These are phyloP conservation scores for Trachelus troglodyta DNA, from an alignment of 2,888 invertebrate genomes.

Conservation along the genomic window DNA sequence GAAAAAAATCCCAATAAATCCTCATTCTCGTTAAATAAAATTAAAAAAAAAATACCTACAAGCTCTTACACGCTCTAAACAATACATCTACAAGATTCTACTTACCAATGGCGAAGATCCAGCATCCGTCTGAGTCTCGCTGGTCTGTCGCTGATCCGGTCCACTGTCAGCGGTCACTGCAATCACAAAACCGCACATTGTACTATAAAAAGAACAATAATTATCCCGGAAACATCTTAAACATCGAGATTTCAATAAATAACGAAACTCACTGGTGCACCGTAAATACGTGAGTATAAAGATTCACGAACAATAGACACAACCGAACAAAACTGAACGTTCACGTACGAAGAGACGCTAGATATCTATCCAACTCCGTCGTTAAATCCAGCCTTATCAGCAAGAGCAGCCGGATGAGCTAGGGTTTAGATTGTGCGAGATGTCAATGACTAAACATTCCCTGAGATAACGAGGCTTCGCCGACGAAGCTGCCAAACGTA, in stretches of 20 bases:
- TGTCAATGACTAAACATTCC: not conserved
- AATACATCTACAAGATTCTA: conserved; percentile 10
- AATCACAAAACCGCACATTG: conserved; percentile 16
- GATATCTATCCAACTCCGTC: conserved; percentile 3
- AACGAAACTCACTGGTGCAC: not conserved
- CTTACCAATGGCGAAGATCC: conserved; percentile 54
- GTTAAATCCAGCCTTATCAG: not conserved
- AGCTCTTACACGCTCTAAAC: not conserved
- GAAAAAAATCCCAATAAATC: not conserved
- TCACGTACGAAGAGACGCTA: not conserved
- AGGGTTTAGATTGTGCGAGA: not conserved
- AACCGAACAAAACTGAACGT: not conserved
- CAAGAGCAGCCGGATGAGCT: not conserved
- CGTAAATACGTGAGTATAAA: not conserved
- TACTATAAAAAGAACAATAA: not conserved
- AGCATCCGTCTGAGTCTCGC: conserved; percentile 48
- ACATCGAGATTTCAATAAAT: not conserved
- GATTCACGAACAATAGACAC: not conserved
- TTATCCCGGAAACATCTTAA: not conserved
- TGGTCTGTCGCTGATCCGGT: conserved; percentile 42
- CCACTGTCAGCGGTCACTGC: conserved; percentile 37
- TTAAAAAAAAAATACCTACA: not conserved
- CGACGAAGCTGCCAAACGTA: not conserved
- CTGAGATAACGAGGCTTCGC: not conserved
- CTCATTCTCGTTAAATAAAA: not conserved